phyloP scores from a whole-genome alignment of 2,797 vertebrate genomes.

The Phrynocephalus guinanensis region DNA sequence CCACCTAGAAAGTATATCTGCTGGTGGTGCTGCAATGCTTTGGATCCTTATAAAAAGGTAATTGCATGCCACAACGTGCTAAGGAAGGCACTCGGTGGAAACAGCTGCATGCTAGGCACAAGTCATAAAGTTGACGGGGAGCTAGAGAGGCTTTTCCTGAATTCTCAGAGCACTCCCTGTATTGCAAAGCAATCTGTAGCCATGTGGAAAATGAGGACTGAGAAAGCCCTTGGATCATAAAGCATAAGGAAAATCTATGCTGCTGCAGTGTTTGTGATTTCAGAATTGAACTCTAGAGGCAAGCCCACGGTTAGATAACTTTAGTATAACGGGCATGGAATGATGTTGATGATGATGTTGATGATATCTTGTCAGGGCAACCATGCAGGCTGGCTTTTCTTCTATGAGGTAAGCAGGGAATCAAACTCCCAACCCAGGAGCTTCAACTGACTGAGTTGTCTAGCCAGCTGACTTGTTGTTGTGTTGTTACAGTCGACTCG shows the following conservation, averaged over 20 bases:
- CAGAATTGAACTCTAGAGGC: neutral
- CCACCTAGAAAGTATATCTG: neutral
- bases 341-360: too few relatives aligned
- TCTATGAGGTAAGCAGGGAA: too few relatives aligned
- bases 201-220: neutral
- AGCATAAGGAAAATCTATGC: neutral
- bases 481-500: too few relatives aligned
- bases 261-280: neutral
- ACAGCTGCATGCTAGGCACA: neutral
- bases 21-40: neutral
- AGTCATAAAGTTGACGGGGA: neutral
- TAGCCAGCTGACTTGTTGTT: too few relatives aligned
- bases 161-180: conserved; percentile 12
- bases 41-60: neutral
- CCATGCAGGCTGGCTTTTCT: too few relatives aligned
- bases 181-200: neutral
- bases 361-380: too few relatives aligned
- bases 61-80: neutral
- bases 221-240: neutral
- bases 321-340: accelerated
- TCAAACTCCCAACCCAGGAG: too few relatives aligned
- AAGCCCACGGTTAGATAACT: neutral
- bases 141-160: neutral
- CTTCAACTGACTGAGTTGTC: too few relatives aligned
- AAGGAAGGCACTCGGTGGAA: neutral